phyloP scores from a whole-genome alignment of 2,888 invertebrate genomes.

The Drosophila neonasuta region DNA sequence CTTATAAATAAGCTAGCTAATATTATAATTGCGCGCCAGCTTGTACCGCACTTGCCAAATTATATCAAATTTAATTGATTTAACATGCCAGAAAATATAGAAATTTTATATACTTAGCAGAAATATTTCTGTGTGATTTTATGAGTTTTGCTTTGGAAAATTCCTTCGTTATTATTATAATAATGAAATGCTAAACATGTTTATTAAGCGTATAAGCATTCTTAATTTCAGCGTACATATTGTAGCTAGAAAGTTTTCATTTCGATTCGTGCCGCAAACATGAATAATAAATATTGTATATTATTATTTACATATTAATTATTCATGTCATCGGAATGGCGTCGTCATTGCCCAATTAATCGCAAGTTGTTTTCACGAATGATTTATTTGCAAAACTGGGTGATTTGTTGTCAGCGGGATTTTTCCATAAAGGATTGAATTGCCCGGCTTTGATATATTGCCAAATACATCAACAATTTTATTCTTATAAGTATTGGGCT shows the following conservation, averaged over 20 bases:
- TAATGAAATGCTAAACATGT: slow-evolving; percentile 40
- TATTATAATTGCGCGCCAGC: slow-evolving; percentile 23
- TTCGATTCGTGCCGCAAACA: slow-evolving; percentile 18
- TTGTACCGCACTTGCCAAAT: slow-evolving; percentile 51
- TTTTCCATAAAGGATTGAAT: neutral
- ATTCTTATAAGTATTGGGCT: neutral
- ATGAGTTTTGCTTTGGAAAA: slow-evolving; percentile 22
- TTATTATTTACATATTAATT: neutral
- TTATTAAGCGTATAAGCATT: slow-evolving; percentile 26
- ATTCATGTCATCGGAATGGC: slow-evolving; percentile 22
- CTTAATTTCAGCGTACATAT: slow-evolving; percentile 11
- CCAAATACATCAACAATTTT: neutral
- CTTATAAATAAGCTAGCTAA: slow-evolving; percentile 40
- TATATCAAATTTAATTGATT: slow-evolving; percentile 67
- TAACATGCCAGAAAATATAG: slow-evolving; percentile 28
- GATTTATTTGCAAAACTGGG: slow-evolving; percentile 9
- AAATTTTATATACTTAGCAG: slow-evolving; percentile 8
- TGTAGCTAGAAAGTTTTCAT: slow-evolving; percentile 3
- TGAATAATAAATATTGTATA: slow-evolving; percentile 24
- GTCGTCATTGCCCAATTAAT: slow-evolving; percentile 5
- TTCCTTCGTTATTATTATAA: slow-evolving; percentile 11
- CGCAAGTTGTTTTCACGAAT: slow-evolving; percentile 1
- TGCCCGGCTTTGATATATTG: neutral
- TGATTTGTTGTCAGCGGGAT: neutral
- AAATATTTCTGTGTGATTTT: slow-evolving; percentile 18